phyloP scores from a whole-genome alignment of 2,888 invertebrate species.

The Rapana venosa region DNA sequence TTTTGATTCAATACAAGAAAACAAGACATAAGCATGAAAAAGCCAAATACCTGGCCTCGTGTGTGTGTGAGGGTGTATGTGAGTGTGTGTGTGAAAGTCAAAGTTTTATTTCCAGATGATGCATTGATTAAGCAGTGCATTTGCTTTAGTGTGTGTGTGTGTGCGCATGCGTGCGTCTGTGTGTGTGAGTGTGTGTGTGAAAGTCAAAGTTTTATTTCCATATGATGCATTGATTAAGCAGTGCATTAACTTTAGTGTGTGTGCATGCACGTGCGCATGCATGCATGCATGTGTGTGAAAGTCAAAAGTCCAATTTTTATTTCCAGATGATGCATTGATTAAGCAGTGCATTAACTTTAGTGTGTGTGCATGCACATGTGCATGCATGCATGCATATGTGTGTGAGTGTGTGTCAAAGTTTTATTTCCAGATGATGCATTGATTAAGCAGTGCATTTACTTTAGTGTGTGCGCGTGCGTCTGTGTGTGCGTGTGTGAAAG shows the following conservation, averaged over 20 bases:
- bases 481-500: not conserved
- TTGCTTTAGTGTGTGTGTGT: not conserved
- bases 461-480: not conserved
- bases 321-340: not conserved
- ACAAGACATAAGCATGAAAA: no score
- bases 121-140: not conserved
- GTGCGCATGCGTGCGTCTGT: not conserved
- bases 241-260: not conserved
- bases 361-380: no score
- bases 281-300: not conserved
- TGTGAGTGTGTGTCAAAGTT: not conserved
- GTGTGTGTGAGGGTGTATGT: not conserved
- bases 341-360: no score
- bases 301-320: no score
- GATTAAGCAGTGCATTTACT: not conserved
- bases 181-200: conserved; percentile 2
- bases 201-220: not conserved
- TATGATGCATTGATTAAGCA: not conserved
- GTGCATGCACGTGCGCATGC: not conserved
- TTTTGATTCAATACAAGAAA: no score
- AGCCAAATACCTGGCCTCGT: not conserved
- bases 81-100: conserved; percentile 2
- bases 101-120: not conserved
- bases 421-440: not conserved
- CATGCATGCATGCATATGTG: not conserved